Base-by-base conservation (phyloP, 2,113 vertebrate genomes). In the Sylvietta virens region DNA sequence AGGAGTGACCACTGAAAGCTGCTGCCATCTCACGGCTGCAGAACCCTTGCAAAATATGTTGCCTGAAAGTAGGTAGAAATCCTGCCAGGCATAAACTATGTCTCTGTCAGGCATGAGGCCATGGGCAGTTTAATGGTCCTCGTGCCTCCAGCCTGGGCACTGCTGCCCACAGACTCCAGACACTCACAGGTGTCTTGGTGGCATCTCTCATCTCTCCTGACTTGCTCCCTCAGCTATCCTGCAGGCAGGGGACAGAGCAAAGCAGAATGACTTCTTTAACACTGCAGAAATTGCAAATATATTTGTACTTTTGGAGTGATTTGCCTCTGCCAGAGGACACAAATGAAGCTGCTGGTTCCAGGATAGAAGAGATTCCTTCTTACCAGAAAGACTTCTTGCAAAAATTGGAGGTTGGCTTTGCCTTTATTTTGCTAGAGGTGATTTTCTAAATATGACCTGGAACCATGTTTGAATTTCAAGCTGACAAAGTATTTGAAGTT, bases 21-120 rank as follows among this genome's bases (percentile, higher is more conserved):
- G 27, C 92, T 89, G 86, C 91, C 92, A 89, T 42, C 88, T 74
- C 69, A 94, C 6, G 65, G 72, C 56, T 89, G 72, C 56, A 23
- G n/a, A 72, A 11, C 7, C 18, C 9, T 1, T 61, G 19, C 13
- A 48, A 61, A 91, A 33, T 19, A 26, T 10, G 15, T 23, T 67
- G 48, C 23, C 14, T 47, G 58, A 24, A 48, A 69, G 62, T 30
- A 62, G 19, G 15, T 50, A 65, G 15, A 62, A 71, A 39, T 33
- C 45, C 45, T 62, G 9, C 54, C 35, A 47, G 37, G 22, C 28
- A 53, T 21, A 31, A 47, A 17, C 13, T 12, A 12, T 10, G 8
- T 20, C 15, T 65, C 9, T 77, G 48, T 37, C 54, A 44, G 37
- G 26, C 1, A 2, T 27, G 33, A 15, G 13, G 17, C 7, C 13